Base-by-base conservation (phyloP, 1,140 invertebrate genomes). In the Drosophila seguyi region DNA sequence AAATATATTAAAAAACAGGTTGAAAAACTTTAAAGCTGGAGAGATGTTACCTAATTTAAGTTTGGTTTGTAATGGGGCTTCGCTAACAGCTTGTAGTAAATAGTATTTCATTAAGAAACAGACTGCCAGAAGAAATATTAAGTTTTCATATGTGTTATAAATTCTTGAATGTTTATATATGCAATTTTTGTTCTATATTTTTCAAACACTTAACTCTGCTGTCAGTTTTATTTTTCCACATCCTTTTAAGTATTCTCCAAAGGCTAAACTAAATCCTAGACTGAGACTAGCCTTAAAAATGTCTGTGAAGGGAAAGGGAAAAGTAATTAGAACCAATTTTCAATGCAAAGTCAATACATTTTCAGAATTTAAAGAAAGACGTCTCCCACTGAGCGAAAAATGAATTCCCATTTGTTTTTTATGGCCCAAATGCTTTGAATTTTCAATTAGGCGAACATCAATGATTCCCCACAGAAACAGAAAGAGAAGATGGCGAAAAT, bases 391-490 rank as follows among this genome's bases (percentile, higher is more conserved):
- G 39, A 68, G 45, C 44, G 20, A 25, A 29, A 47, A 74, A 62
- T 75, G 48, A 59, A 44, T 47, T 44, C 16, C 22, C 10, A 22
- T 29, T 50, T 29, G 22, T 50, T 36, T 56, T 59, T 34, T 63
- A 20, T 73, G n/a, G 1, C 8, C 10, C 48, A 44, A 36, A 52
- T 52, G 53, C 60, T 42, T 58, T 75, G 73, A 57, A 75, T 75
- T 75, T 74, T 75, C 73, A 75, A 75, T 75, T 75, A 75, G 52
- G 52, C 39, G 50, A 72, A 50, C 69, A 72, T 50, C 52, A 72
- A 50, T 29, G 69, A 38, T 41, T 59, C 16, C 13, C 18, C 52
- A 25, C 48, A 38, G 58, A 39, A 31, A 58, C 39, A 31, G 39
- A 44, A 56, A 13, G 41, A 36, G 36, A 18, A 20, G 31, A 29